These are phyloP conservation scores for Poecilia gillii DNA, from an alignment of 2,797 vertebrate species.

Conservation along the genomic window DNA sequence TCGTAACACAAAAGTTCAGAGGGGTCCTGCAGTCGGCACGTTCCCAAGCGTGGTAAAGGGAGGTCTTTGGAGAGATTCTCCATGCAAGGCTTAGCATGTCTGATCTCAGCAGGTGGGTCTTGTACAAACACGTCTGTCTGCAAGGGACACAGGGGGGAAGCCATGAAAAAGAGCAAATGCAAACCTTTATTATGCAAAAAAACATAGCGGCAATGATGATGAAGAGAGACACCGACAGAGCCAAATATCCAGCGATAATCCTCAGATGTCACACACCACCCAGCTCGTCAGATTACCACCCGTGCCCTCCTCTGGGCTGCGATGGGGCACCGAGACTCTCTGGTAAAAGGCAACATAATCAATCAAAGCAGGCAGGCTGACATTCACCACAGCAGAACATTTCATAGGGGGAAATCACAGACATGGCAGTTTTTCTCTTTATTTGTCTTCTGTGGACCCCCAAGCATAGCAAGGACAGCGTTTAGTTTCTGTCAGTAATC, in stretches of 20 bases:
- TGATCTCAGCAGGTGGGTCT: constrained; percentile 65
- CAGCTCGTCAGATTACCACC: constrained; percentile 43
- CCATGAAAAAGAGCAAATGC: constrained; percentile 34
- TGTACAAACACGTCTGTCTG: constrained; percentile 68
- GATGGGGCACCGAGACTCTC: constrained; percentile 64
- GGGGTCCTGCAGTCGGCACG: constrained; percentile 23
- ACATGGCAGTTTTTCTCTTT: constrained; percentile 31
- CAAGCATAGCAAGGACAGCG: constrained; percentile 33
- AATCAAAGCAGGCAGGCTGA: constrained; percentile 75
- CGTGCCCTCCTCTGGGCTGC: constrained; percentile 51
- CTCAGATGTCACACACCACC: constrained; percentile 56
- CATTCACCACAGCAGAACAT: constrained; percentile 68
- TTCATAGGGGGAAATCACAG: constrained; percentile 69
- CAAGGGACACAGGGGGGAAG: constrained; percentile 35
- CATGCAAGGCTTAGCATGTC: constrained; percentile 45
- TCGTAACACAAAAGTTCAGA: constrained; percentile 56
- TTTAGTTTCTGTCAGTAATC: constrained; percentile 21
- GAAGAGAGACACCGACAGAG: constrained; percentile 43
- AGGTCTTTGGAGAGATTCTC: constrained; percentile 55
- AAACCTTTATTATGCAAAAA: constrained; percentile 52
- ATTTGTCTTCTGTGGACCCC: constrained; percentile 35
- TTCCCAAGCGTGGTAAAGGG: constrained; percentile 40
- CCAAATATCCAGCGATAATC: constrained; percentile 47
- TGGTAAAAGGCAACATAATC: constrained; percentile 77
- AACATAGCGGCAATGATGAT: constrained; percentile 19